phyloP scores from a whole-genome alignment of 2,888 invertebrate genomes.

The Psococerastis gibbosa region DNA sequence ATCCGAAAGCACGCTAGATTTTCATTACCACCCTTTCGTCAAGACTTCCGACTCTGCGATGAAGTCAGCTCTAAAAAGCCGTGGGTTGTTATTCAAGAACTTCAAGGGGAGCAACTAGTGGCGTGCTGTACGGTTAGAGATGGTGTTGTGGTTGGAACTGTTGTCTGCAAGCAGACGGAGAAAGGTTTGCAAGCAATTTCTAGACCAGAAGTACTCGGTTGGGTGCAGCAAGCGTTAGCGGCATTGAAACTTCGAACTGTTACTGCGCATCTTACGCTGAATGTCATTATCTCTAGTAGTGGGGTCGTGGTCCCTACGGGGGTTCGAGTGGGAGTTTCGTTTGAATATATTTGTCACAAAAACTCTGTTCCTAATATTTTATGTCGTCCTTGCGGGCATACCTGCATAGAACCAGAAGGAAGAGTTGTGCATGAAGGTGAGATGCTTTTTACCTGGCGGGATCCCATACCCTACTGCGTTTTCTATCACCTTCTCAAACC shows the following conservation, averaged over 20 bases:
- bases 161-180: constrained; percentile 42
- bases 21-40: constrained; percentile 41
- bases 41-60: constrained; percentile 38
- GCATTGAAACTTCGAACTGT: constrained; percentile 44
- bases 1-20: constrained; percentile 51
- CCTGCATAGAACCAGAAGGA: no score
- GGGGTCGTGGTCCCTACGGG: constrained; percentile 41
- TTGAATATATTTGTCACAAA: constrained; percentile 57
- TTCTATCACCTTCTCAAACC: no score
- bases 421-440: no score
- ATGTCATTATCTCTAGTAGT: constrained; percentile 43
- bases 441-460: no score
- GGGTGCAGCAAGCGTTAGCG: constrained; percentile 52
- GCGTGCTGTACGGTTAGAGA: constrained; percentile 70
- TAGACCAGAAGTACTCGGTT: constrained; percentile 41
- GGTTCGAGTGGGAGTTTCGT: constrained; percentile 55
- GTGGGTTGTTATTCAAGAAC: constrained; percentile 61
- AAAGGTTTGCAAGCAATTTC: constrained; percentile 47
- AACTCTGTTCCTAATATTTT: no score
- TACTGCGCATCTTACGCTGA: constrained; percentile 61
- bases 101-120: constrained; percentile 53
- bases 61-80: constrained; percentile 56
- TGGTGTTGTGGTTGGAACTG: constrained; percentile 58
- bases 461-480: no score
- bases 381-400: no score